These are phyloP conservation scores for Polyommatus iphigenia DNA, from an alignment of 2,888 invertebrate genomes.

Conservation along the genomic window DNA sequence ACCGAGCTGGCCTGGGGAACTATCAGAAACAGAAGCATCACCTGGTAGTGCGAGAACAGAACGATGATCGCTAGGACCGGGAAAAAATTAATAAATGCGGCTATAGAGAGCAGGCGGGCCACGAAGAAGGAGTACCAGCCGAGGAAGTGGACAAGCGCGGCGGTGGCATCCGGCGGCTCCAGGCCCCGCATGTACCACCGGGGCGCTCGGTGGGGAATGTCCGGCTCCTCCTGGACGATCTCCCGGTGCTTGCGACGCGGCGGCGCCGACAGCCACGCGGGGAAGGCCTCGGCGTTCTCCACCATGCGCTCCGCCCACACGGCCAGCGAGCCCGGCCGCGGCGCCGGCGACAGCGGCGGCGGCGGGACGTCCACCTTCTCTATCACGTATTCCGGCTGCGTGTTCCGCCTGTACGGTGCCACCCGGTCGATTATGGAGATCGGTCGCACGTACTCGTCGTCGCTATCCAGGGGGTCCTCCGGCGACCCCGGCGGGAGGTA, in stretches of 20 bases:
- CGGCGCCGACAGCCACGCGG: constrained; percentile 74
- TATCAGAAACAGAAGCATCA: constrained; percentile 83
- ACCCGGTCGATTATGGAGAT: constrained; percentile 65
- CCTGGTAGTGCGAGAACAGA: constrained; percentile 81
- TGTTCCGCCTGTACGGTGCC: constrained; percentile 59
- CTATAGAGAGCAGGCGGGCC: constrained; percentile 85
- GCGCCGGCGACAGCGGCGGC: constrained; percentile 70
- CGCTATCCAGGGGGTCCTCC: constrained; percentile 53
- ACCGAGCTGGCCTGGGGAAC: constrained; percentile 82
- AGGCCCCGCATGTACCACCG: constrained; percentile 82
- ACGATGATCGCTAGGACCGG: constrained; percentile 81
- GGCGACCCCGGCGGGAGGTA: constrained; percentile 53
- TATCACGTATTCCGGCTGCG: constrained; percentile 58
- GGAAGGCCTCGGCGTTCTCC: constrained; percentile 78
- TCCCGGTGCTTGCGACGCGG: constrained; percentile 66
- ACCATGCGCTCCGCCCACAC: constrained; percentile 75
- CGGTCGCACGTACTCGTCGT: constrained; percentile 65
- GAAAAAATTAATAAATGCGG: constrained; percentile 85
- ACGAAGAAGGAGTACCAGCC: constrained; percentile 89
- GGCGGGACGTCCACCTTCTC: constrained; percentile 72
- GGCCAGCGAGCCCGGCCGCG: constrained; percentile 64
- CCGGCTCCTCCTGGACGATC: constrained; percentile 62
- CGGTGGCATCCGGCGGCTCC: constrained; percentile 87
- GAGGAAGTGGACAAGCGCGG: constrained; percentile 84
- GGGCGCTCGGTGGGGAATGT: constrained; percentile 64